A percentile compares a stretch with the other conserved stretches of the same genome.
These are phyloP conservation scores for Leistus spinibarbis DNA, from an alignment of 2,888 invertebrate genomes.

Conservation along the genomic window DNA sequence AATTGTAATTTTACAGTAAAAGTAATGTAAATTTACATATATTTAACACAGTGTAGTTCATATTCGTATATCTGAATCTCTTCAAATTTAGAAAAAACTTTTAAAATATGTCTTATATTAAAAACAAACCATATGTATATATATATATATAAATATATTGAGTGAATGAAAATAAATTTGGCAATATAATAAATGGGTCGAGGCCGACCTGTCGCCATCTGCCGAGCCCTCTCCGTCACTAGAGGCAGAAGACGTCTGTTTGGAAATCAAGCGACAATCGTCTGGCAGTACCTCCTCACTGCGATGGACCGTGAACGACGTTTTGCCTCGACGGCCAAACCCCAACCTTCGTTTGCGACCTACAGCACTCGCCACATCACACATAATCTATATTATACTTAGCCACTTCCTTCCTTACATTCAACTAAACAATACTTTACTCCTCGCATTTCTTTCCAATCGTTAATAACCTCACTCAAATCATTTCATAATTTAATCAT, in stretches of 20 bases:
- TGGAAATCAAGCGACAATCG: conserved; percentile 69
- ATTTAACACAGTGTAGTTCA: no score
- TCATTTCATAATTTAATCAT: no score
- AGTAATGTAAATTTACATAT: no score
- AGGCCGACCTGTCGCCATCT: conserved; percentile 81
- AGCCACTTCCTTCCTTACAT: neutral
- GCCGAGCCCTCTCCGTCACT: conserved; percentile 87
- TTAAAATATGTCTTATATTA: neutral
- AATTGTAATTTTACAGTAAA: no score
- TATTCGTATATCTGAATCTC: no score
- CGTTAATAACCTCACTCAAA: no score
- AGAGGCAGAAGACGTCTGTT: conserved; percentile 89
- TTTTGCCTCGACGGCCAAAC: conserved; percentile 93
- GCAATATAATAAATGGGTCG: neutral
- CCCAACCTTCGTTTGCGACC: conserved; percentile 94
- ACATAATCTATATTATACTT: conserved; percentile 17
- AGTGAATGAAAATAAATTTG: neutral
- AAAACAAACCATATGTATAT: neutral
- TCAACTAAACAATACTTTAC: no score
- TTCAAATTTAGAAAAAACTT: neutral
- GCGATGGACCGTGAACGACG: conserved; percentile 96
- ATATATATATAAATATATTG: no score
- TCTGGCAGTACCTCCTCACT: conserved; percentile 96
- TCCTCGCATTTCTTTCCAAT: no score
- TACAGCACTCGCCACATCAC: conserved; percentile 56